Evolutionary conservation across 1,140 invertebrate species (phyloP), one percentile per base, ranked within the genome.

Genomic region (Monochamus saltuarius): DNA sequence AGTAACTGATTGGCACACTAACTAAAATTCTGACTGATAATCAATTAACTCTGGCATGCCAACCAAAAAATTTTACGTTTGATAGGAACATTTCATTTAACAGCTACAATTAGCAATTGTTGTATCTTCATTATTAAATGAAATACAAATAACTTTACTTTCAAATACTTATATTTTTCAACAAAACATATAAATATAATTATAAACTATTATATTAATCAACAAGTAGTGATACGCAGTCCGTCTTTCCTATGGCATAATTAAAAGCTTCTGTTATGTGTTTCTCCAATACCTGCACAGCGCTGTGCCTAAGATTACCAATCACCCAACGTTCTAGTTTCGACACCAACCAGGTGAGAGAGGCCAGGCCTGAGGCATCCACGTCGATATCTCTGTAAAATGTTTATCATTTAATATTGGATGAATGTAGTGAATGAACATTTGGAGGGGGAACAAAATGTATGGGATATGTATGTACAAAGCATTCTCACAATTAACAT

Each of bases 311-410:
- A 14, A 71, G 57, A 61, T 71, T 60, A 8, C 65, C 70, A 10
- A 72, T 61, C n/a, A 67, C 53, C 68, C 70, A 72, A 7, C 66
- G 68, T 22, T 61, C 55, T 8, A 69, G 17, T 62, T 58, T 62
- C 16, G 64, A 56, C 16, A 56, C 54, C n/a, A 72, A 62, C 70
- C 70, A 72, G 54, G 64, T 70, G 22, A 72, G 59, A n/a, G 68
- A 70, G 10, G 66, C 70, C 14, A 72, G 40, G 17, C 68, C 66
- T 13, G 66, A 69, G 8, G 67, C 45, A 49, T 70, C 68, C 13
- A 65, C 64, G 50, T 70, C 66, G 17, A 69, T 66, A 37, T 69
- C 67, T 4, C 70, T 72, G 64, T 47, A 72, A 72, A 16, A 64
- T 57, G 46, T 9, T 53, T 35, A 56, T 42, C 36, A 14, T 13